Evolutionary conservation across 2,888 invertebrate species (phyloP).

Genomic region (Teinopalpus imperialis): DNA sequence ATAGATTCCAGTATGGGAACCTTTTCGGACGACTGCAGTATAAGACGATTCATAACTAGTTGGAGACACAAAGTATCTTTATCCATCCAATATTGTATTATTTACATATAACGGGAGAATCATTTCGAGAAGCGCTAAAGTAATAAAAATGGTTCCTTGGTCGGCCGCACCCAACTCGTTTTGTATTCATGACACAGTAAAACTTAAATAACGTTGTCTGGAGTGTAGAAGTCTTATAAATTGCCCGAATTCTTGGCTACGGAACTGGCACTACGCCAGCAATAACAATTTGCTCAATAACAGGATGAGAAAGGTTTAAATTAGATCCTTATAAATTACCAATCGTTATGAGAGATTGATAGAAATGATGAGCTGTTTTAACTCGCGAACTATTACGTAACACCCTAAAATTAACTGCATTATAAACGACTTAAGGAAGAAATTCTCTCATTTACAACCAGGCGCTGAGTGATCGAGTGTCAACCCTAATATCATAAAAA

Average conservation of each 20-base stretch:
- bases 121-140: too few species aligned
- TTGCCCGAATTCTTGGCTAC: conserved; percentile 28
- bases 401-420: conserved; percentile 3
- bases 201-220: conserved; percentile 37
- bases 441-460: too few species aligned
- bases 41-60: too few species aligned
- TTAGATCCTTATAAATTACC: conserved; percentile 21
- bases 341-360: conserved; percentile 13
- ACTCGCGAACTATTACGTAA: neutral
- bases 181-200: conserved; percentile 28
- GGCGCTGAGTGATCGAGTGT: too few species aligned
- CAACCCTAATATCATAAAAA: too few species aligned
- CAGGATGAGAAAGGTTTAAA: conserved; percentile 17
- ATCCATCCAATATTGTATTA: too few species aligned
- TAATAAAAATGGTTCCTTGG: neutral
- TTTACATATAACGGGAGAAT: too few species aligned
- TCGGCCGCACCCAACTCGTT: conserved; percentile 6
- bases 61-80: too few species aligned
- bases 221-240: conserved; percentile 39
- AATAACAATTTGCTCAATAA: conserved; percentile 25
- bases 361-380: conserved; percentile 8
- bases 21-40: too few species aligned
- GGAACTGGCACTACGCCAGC: conserved; percentile 36
- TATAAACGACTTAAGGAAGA: neutral
- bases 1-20: too few species aligned